These are phyloP conservation scores for Propsilocerus akamusi DNA, from an alignment of 1,140 invertebrate species.

Conservation along the genomic window DNA sequence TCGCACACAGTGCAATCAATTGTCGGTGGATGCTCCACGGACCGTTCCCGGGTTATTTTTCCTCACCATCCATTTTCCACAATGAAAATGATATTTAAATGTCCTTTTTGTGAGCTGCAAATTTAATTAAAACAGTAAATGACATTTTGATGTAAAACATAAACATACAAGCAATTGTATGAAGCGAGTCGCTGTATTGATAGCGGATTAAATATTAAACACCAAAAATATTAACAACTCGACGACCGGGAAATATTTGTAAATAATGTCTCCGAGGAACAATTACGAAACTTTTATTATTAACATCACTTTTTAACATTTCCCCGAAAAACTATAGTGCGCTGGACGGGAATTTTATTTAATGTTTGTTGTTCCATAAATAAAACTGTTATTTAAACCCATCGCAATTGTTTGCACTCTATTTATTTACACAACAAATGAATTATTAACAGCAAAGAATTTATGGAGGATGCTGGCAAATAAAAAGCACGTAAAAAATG, in stretches of 20 bases:
- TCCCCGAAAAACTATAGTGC: not conserved
- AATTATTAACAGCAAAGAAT: constrained; percentile 4
- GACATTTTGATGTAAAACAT: constrained; percentile 2
- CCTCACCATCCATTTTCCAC: no score
- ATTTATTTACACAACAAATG: constrained; percentile 2
- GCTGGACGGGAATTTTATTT: not conserved
- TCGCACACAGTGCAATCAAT: no score
- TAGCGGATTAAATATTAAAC: constrained; percentile 2
- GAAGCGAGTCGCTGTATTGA: not conserved
- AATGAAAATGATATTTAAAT: no score
- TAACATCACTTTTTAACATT: not conserved
- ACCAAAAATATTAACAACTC: no score
- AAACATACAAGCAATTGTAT: not conserved
- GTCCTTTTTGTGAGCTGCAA: constrained; percentile 3
- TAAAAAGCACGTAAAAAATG: no score
- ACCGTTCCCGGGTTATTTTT: no score
- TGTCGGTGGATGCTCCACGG: no score
- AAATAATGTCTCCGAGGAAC: no score
- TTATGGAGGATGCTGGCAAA: no score
- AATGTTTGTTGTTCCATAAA: constrained; percentile 1
- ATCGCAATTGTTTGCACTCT: not conserved
- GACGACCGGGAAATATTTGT: no score
- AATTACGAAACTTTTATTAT: no score
- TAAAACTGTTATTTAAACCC: not conserved
- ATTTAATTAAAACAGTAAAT: constrained; percentile 2